These are phyloP conservation scores for Capra hircus DNA, from an alignment of 2,113 vertebrate genomes.

Conservation along the genomic window DNA sequence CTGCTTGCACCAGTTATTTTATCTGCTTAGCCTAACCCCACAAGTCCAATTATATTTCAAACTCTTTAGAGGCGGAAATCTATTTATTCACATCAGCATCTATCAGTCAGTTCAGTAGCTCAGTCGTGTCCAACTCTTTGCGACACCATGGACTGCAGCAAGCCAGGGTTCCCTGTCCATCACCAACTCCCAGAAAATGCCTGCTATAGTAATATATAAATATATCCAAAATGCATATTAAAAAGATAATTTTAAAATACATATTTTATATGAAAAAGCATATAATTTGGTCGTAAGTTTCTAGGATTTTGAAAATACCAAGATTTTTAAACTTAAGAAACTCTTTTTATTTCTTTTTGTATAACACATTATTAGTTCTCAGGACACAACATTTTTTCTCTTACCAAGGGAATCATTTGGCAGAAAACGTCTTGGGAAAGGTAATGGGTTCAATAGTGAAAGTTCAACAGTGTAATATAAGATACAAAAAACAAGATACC, in stretches of 20 bases:
- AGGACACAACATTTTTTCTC: neutral
- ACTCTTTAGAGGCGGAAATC: neutral
- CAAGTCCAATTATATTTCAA: neutral
- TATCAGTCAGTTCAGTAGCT: neutral
- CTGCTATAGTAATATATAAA: neutral
- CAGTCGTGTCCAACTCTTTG: neutral
- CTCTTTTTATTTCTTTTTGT: neutral
- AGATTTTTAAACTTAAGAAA: neutral
- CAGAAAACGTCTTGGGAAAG: neutral
- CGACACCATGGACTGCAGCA: neutral
- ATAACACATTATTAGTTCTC: neutral
- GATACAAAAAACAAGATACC: neutral
- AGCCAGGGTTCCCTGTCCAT: neutral
- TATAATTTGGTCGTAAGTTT: neutral
- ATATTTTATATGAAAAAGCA: neutral
- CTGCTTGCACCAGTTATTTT: neutral
- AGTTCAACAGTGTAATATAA: neutral
- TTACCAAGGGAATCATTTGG: neutral
- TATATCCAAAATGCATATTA: neutral
- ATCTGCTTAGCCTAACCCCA: neutral
- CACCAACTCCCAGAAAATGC: neutral
- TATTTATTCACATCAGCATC: neutral
- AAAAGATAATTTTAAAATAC: neutral
- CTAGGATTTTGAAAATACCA: neutral
- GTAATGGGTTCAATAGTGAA: neutral